Conservation (phyloP, 2,888 invertebrate species). For the Tortrix viridana region DNA sequence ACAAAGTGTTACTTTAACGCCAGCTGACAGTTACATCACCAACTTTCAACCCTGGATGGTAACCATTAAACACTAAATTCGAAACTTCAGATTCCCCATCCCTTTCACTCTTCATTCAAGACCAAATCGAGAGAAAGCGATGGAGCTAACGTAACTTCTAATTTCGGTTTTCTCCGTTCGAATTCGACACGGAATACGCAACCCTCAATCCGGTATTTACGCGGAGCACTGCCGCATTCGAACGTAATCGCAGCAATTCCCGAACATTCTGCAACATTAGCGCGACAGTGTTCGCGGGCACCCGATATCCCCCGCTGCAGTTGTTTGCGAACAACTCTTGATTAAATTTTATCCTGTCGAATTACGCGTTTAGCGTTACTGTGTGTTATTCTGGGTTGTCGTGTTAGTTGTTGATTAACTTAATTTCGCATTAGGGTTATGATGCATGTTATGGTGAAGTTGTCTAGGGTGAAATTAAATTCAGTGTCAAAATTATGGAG, state of each 20-base stretch:
- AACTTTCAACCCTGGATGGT: slow-evolving; percentile 11
- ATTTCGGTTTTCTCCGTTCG: too few relatives aligned
- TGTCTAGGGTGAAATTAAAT: too few relatives aligned
- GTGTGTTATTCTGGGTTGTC: neutral
- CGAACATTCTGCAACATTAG: slow-evolving; percentile 23
- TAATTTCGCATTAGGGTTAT: too few relatives aligned
- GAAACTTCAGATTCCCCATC: too few relatives aligned
- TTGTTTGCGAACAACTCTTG: slow-evolving; percentile 19
- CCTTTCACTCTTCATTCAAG: too few relatives aligned
- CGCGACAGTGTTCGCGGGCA: slow-evolving; percentile 21
- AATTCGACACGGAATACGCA: slow-evolving; percentile 10
- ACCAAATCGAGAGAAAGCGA: too few relatives aligned
- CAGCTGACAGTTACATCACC: slow-evolving; percentile 5
- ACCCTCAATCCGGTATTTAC: slow-evolving; percentile 13
- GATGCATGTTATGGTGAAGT: too few relatives aligned
- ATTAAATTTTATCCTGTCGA: slow-evolving; percentile 13
- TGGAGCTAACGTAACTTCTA: too few relatives aligned
- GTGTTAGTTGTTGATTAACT: slow-evolving; percentile 35
- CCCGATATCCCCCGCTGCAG: slow-evolving; percentile 19
- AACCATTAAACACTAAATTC: too few relatives aligned
- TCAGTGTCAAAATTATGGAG: too few relatives aligned
- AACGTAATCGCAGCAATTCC: slow-evolving; percentile 24
- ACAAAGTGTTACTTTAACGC: neutral
- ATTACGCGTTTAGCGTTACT: neutral
- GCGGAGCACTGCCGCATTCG: slow-evolving; percentile 12